Evolutionary conservation across 2,113 vertebrate genomes (phyloP).

Genomic region (Potamarius usumacintae): DNA sequence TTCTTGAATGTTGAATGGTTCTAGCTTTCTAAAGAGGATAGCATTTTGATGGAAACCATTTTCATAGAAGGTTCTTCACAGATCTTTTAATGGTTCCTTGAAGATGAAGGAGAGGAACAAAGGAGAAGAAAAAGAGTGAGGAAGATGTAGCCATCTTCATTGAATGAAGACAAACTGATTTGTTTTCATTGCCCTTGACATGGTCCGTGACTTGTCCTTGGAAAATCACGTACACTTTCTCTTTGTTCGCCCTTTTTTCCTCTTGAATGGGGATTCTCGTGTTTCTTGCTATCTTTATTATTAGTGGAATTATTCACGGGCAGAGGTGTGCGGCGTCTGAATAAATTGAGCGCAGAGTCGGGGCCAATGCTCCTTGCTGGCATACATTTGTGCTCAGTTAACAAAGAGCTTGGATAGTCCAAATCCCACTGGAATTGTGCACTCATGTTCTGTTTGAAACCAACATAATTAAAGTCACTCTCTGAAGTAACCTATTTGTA

Average conservation of each 20-base stretch:
- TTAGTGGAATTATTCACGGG: constrained; percentile 72
- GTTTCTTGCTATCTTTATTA: constrained; percentile 66
- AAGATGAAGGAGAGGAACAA: background rate
- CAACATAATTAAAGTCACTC: constrained; percentile 78
- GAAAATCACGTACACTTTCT: constrained; percentile 37
- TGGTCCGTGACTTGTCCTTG: constrained; percentile 47
- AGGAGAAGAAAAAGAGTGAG: background rate
- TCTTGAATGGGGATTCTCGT: constrained; percentile 53
- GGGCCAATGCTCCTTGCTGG: constrained; percentile 61
- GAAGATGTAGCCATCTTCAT: background rate
- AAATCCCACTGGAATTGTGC: constrained; percentile 76
- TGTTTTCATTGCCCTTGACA: constrained; percentile 20
- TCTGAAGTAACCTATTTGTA: constrained; percentile 77
- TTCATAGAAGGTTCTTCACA: background rate
- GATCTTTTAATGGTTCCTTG: background rate
- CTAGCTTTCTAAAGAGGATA: background rate
- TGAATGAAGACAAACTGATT: constrained; percentile 14
- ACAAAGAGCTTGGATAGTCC: constrained; percentile 68
- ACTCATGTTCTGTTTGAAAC: constrained; percentile 81
- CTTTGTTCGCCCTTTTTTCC: constrained; percentile 26
- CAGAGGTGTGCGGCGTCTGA: constrained; percentile 61
- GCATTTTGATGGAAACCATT: background rate
- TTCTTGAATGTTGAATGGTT: background rate
- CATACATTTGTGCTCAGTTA: constrained; percentile 62
- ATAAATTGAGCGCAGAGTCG: constrained; percentile 72